Base-by-base conservation (phyloP, 2,888 invertebrate genomes). In the Tachina fera region DNA sequence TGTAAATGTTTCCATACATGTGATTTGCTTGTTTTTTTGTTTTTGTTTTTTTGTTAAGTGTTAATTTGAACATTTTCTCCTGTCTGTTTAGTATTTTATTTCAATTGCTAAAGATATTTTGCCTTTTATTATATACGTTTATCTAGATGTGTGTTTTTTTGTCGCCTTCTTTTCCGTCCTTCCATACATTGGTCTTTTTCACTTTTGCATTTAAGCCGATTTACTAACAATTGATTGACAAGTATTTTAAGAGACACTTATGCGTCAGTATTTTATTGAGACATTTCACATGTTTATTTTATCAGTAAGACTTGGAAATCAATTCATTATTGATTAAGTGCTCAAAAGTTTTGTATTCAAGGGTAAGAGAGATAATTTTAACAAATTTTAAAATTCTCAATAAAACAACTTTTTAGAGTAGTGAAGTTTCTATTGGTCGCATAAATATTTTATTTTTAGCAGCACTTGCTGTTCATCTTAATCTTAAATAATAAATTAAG, bases 211-310 rank as follows among this genome's bases (percentile, higher is more conserved):
- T 83, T 86, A 86, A 86, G 86, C 86, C 86, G 86, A 86, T 86
- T 86, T 86, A 47, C 75, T 67, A 71, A 86, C 83, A 86, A 83
- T 83, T 86, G 86, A 86, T 86, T 86, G 78, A 83, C 86, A 86
- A 79, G 79, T 67, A 78, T 76, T 83, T 79, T 63, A 85, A 86
- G 78, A 86, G 86, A 86, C 79, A 86, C 82, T 83, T 72, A 79
- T 71, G 79, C 79, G 75, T 86, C 86, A 86, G 71, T 86, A 79
- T 83, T 83, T 86, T 83, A 83, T 83, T 85, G 82, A 81, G 74
- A 74, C 53, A 85, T 78, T 78, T 74, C 77, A 85, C 72, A 85
- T 81, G 84, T 84, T 82, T 78, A 81, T 85, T 82, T 86, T 78
- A 78, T 72, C 83, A 72, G 45, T 41, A 65, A 72, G 60, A 53